These are phyloP conservation scores for Neogale vison DNA, from an alignment of 2,113 vertebrate species.

Conservation along the genomic window DNA sequence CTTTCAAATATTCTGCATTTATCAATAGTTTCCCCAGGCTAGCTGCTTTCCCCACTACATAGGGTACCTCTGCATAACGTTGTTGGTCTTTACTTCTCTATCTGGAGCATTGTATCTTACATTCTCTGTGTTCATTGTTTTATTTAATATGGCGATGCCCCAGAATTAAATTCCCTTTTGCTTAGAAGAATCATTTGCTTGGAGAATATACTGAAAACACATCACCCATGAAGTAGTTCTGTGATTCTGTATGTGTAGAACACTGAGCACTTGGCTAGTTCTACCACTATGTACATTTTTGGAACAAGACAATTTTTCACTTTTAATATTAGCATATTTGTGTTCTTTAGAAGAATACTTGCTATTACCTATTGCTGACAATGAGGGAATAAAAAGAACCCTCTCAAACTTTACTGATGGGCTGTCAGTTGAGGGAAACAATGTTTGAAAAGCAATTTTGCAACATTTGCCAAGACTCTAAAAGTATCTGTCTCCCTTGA, in stretches of 20 bases:
- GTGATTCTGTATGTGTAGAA: not conserved
- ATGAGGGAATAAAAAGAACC: not conserved
- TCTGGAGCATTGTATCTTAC: not conserved
- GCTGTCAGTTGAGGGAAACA: not conserved
- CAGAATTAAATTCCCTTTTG: not conserved
- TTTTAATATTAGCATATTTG: not conserved
- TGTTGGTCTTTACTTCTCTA: not conserved
- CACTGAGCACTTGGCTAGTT: rapidly evolving
- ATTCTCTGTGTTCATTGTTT: not conserved
- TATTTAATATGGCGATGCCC: not conserved
- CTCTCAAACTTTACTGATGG: not conserved
- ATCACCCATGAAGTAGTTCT: not conserved
- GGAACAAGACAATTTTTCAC: not conserved
- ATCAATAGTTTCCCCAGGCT: not conserved
- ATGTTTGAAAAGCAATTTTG: not conserved
- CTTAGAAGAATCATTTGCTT: not conserved
- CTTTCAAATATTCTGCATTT: not conserved
- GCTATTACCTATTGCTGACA: not conserved
- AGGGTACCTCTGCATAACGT: rapidly evolving
- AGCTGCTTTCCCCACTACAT: not conserved
- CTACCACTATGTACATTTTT: not conserved
- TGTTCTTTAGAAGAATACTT: not conserved
- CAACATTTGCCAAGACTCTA: not conserved
- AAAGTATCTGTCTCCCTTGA: not conserved
- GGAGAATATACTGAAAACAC: not conserved